Percentiles rank a stretch among this genome's conserved stretches.
Evolutionary conservation across 2,888 invertebrate genomes (phyloP).

Genomic region (Lasioglossum lativentre): DNA sequence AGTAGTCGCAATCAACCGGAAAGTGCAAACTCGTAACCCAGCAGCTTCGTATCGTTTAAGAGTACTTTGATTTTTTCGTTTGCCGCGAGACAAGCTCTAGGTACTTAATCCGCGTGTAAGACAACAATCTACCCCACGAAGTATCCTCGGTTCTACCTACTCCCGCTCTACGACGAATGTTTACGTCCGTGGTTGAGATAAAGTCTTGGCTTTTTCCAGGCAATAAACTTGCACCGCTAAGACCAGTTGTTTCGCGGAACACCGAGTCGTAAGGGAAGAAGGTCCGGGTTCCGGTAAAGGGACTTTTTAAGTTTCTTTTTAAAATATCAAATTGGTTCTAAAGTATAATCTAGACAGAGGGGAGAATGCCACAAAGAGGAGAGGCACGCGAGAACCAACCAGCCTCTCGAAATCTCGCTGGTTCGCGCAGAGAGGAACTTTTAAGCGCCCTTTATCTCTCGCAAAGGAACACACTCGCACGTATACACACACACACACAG

Average conservation of each 20-base stretch:
- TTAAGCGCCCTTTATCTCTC: neutral
- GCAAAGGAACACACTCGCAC: neutral
- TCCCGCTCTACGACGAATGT: neutral
- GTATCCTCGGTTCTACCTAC: neutral
- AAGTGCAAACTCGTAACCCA: neutral
- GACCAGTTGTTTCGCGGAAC: neutral
- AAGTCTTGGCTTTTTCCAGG: neutral
- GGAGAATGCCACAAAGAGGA: neutral
- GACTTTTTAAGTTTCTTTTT: neutral
- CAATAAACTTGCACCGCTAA: constrained; percentile 15
- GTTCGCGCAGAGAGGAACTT: neutral
- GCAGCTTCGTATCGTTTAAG: neutral
- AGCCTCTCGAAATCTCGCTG: neutral
- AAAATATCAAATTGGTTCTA: constrained; percentile 10
- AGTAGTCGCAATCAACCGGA: neutral
- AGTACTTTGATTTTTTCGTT: neutral
- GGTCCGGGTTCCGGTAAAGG: neutral
- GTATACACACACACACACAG: neutral
- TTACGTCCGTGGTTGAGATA: constrained; percentile 1
- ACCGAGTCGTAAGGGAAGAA: neutral
- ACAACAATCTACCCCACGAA: neutral
- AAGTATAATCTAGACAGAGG: neutral
- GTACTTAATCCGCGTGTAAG: constrained; percentile 10
- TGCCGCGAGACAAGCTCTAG: neutral
- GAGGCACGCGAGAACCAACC: neutral